These are phyloP conservation scores for Sylvia borin DNA, from an alignment of 2,797 vertebrate genomes.

Conservation along the genomic window DNA sequence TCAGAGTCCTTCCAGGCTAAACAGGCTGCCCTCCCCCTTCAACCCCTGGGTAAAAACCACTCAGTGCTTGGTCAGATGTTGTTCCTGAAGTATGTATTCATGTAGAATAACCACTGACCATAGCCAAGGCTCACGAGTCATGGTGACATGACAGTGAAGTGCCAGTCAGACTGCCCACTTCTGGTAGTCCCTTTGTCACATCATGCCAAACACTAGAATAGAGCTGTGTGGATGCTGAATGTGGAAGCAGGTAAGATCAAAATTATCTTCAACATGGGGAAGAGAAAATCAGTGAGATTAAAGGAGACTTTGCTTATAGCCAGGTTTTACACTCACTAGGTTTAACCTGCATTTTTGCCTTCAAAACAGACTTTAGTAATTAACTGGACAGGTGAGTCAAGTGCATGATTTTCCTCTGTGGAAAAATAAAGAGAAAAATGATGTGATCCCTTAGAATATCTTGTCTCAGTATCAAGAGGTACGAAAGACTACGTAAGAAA, in stretches of 20 bases:
- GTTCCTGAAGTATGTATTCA: not conserved
- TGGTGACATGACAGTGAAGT: accelerated
- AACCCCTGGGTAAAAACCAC: not conserved
- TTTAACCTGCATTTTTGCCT: not conserved
- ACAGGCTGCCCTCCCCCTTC: not conserved
- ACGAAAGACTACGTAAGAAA: not conserved
- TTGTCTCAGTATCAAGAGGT: not conserved
- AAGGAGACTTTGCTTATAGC: not conserved
- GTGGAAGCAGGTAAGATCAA: not conserved
- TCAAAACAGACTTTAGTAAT: not conserved
- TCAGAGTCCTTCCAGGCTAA: not conserved
- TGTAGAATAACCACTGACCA: not conserved
- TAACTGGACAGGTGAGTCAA: not conserved
- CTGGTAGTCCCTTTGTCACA: not conserved
- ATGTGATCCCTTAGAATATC: not conserved
- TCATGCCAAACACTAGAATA: not conserved
- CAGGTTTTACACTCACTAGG: not conserved
- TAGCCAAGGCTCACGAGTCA: accelerated
- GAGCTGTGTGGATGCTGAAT: not conserved
- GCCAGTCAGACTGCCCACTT: not conserved
- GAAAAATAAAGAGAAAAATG: not conserved
- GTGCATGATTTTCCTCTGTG: not conserved
- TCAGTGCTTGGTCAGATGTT: not conserved
- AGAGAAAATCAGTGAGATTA: not conserved
- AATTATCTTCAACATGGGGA: not conserved